Base-by-base conservation (phyloP, 2,113 vertebrate species). In the Natator depressus region DNA sequence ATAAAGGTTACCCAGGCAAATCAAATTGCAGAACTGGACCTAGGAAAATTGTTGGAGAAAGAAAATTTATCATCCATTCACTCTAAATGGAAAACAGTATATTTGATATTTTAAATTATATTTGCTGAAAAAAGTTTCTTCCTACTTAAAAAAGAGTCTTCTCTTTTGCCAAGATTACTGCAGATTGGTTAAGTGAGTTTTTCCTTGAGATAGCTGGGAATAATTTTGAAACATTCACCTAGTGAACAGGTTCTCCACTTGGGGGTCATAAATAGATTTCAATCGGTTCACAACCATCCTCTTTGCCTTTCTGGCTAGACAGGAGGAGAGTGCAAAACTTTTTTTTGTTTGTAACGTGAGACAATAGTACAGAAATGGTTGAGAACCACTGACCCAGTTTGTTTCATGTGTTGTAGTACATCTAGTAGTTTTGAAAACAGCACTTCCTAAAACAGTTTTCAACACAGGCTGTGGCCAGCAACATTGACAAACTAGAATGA, bases 1-100 rank as follows among this genome's bases (percentile, higher is more conserved):
- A 88, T 0, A 0, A 87, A 57, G 10, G 16, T 38, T 17, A 69
- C 2, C 9, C 0, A 0, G 46, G 14, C 11, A 2, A 12, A 94
- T 81, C 8, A 27, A 22, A 84, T 65, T 53, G 84, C 46, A 2
- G 82, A 14, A 38, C 72, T 19, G 13, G 29, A 50, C 16, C 78
- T 35, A 83, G 19, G n/a, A 11, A 54, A 65, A 17, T 29, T 11
- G 65, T 46, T 54, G 79, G 35, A 92, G 5, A 0, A 13, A 87
- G 80, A 0, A 84, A 69, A 69, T 16, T 3, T 69, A 65, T 29
- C 11, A n/a, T n/a, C 62, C 13, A n/a, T n/a, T 69, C 16, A 35
- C 19, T 38, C 65, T 38, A n/a, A 72, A 72, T 14, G 35, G 16
- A 17, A 38, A 20, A 20, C 16, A 20, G 19, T 38, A 17, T 38